Base-by-base conservation (phyloP, 2,888 invertebrate genomes). In the Mythimna albipuncta region DNA sequence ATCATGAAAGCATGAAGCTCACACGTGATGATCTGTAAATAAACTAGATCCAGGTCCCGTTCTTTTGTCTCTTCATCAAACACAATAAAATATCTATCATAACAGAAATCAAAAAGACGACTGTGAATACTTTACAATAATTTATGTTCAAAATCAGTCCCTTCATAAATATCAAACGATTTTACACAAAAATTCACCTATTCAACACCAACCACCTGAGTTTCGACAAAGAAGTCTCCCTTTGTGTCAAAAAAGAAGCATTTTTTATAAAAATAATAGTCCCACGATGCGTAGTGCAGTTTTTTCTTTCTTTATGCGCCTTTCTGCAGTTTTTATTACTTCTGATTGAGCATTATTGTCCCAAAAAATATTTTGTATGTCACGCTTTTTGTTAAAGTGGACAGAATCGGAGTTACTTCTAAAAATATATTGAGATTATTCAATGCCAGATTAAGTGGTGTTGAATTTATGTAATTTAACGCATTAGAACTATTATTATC, bases 231-330 rank as follows among this genome's bases (percentile, higher is more conserved):
- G 91, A 85, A 86, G 82, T 86, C 75, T 52, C 35, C 89, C 86
- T 89, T 90, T 89, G 85, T 88, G 86, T 74, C 52, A 90, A 91
- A 92, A 91, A 89, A 75, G n/a, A 81, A 83, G 82, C 69, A 83
- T 90, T 88, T 92, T 88, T 84, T 85, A 77, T n/a, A 67, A 75
- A 88, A 92, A 92, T 92, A 92, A 85, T 89, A 73, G 92, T 94
- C 94, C 91, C 94, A 94, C 94, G 94, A 91, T 88, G 88, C 82
- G 90, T 83, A 88, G 85, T 91, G 91, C 91, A 89, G 86, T 92
- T 94, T 93, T 93, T 93, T 93, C 85, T 77, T 67, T 68, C 69
- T 50, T 71, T 81, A 78, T 86, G 79, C 80, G 84, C 82, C 84
- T 89, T 88, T 88, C 84, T 85, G 78, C 85, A 79, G 77, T 85